phyloP scores from a whole-genome alignment of 2,797 vertebrate genomes.

The Sebastes ruberrimus region DNA sequence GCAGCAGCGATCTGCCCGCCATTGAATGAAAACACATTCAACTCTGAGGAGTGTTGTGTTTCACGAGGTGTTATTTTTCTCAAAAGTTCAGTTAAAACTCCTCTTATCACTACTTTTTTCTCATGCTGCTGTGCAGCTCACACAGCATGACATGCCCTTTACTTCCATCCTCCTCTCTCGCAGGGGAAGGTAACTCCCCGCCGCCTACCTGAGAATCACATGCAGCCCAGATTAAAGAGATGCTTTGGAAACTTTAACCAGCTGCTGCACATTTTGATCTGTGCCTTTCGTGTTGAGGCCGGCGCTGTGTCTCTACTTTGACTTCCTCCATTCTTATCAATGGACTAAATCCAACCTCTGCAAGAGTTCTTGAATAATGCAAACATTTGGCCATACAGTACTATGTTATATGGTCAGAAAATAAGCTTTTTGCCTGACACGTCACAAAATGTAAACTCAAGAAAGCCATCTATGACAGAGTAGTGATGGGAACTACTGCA shows the following conservation, averaged over 20 bases:
- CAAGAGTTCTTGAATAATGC: slow-evolving; percentile 1
- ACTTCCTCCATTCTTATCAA: slow-evolving; percentile 24
- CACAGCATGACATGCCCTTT: slow-evolving; percentile 6
- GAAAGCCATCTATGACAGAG: slow-evolving; percentile 3
- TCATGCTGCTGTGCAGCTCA: slow-evolving; percentile 6
- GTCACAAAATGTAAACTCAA: not conserved
- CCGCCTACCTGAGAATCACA: slow-evolving; percentile 14
- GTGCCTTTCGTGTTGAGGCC: slow-evolving; percentile 25
- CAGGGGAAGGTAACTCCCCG: slow-evolving; percentile 12
- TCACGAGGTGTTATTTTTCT: not conserved
- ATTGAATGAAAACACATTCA: slow-evolving; percentile 9
- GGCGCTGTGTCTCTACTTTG: not conserved
- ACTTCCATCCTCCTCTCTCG: slow-evolving; percentile 29
- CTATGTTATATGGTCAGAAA: not conserved
- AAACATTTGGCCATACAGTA: not conserved
- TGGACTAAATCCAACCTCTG: not conserved
- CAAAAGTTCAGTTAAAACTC: not conserved
- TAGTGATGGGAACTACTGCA: slow-evolving; percentile 20
- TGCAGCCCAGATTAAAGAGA: slow-evolving; percentile 46
- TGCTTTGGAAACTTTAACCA: slow-evolving; percentile 43
- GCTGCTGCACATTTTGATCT: slow-evolving; percentile 34
- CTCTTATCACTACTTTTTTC: not conserved
- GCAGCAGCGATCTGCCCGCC: not conserved
- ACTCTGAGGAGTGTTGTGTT: not conserved
- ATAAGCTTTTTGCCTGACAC: not conserved